Evolutionary conservation across 2,797 vertebrate species (phyloP), one percentile per base, ranked within the genome.

Genomic region (Sebastes kiyomatsui): DNA sequence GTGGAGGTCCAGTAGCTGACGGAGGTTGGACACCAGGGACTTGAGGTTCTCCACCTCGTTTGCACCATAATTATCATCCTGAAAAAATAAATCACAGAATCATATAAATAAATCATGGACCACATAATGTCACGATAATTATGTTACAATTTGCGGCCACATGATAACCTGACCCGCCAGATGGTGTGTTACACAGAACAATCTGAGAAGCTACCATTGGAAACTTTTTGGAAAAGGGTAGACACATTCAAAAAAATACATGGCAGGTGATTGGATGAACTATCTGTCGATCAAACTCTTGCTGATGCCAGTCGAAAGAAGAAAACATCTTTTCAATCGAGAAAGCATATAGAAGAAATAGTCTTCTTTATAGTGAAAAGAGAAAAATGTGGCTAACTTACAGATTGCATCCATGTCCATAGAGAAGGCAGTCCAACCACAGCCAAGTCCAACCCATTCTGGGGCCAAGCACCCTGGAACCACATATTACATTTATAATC

Each of bases 391-490:
- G 22, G 13, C 20, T 3, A 71, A 88, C 95, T 94, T 95, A 99
- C 97, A 95, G 94, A 93, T 87, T 95, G 95, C 87, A 95, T 95
- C 95, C 96, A 97, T 16, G 92, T 94, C 95, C 95, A 97, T 56
- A 96, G 93, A 35, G 97, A 90, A 1, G 95, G 93, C 71, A 97
- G 78, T 71, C 96, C 96, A 59, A 98, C 85, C 77, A 97, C 95
- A 59, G 98, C 97, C 90, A 99, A 83, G 52, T 97, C 93, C 84
- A 99, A 95, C 66, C 98, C 99, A 35, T 99, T 99, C 85, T 98
- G 97, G 66, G 98, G 99, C 99, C 99, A 99, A 74, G 95, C 94
- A 84, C 89, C 91, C 99, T 99, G 86, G 5, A 54, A 67, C 42
- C 83, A 82, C 3, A 83, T 0, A 28, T 28, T 56, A 52, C 18